Evolutionary conservation across 2,113 vertebrate genomes (phyloP), one percentile per base, ranked within the genome.

Genomic region (Pungitius pungitius): DNA sequence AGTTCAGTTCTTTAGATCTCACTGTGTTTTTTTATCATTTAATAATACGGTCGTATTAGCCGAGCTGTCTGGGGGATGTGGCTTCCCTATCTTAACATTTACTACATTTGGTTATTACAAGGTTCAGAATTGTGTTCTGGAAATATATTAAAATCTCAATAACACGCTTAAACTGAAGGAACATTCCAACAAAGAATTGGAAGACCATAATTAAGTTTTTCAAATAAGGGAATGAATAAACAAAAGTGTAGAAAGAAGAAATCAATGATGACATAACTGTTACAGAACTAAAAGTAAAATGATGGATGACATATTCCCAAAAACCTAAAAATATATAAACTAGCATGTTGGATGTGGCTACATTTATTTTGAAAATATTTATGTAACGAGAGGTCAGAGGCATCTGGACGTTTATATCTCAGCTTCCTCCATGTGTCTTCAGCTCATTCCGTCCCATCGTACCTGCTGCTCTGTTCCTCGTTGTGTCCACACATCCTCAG

Each of bases 1-100:
- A 47, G 30, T 57, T 71, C 66, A 58, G 49, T 62, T n/a, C 62
- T 55, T 33, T 57, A 30, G 35, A 10, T n/a, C 20, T 49, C 47
- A n/a, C 47, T 11, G n/a, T 49, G 3, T 43, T 43, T 15, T 49
- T n/a, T n/a, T 47, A n/a, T 20, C 18, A 2, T 47, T 47, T 20
- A 20, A 20, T n/a, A 49, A 49, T 1, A 6, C 33, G 33, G 2
- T 7, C 33, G n/a, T n/a, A 20, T n/a, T 14, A 39, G 10, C 7
- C 3, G 8, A 39, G n/a, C n/a, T 30, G 30, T 30, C 30, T 30
- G 30, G 2, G 30, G 30, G 30, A 30, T 30, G 30, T 30, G 30
- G 30, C 30, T 30, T 3, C 2, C 30, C 2, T 30, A 30, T 30
- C 2, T 30, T 30, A 30, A 30, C 30, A 30, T 30, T 30, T 5